These are phyloP conservation scores for Chionodraco myersi DNA, from an alignment of 2,113 vertebrate genomes.

Conservation along the genomic window DNA sequence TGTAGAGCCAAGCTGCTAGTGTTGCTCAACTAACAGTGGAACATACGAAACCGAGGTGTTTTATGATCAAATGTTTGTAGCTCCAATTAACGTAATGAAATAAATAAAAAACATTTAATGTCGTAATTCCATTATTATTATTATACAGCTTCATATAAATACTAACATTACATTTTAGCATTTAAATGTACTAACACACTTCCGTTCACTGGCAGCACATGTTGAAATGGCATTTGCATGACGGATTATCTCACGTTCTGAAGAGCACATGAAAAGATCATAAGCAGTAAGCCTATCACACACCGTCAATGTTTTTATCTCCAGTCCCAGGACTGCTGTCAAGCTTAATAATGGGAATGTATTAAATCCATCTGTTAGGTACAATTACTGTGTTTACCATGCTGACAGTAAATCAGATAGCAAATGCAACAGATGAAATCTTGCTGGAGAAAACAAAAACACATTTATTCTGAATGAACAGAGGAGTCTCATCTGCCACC, in stretches of 20 bases:
- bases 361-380: slow-evolving; percentile 46
- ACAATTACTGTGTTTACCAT: slow-evolving; percentile 51
- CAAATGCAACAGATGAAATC: slow-evolving; percentile 60
- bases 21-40: neutral
- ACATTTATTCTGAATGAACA: slow-evolving; percentile 33
- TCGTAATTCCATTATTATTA: neutral
- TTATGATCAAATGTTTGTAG: too few relatives aligned
- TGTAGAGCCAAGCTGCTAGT: neutral
- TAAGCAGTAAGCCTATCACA: slow-evolving; percentile 47
- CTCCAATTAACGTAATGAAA: too few relatives aligned
- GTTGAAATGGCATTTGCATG: neutral
- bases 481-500: slow-evolving; percentile 27
- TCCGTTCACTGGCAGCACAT: neutral
- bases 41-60: too few relatives aligned
- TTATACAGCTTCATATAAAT: neutral
- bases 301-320: slow-evolving; percentile 50
- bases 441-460: slow-evolving; percentile 46
- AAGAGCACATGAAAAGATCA: slow-evolving; percentile 49
- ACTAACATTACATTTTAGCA: too few relatives aligned
- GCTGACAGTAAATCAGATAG: slow-evolving; percentile 59
- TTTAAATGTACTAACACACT: neutral
- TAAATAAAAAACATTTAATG: neutral
- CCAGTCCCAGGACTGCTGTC: slow-evolving; percentile 41
- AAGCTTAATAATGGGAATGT: slow-evolving; percentile 56
- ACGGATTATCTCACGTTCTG: slow-evolving; percentile 32